Percentiles rank a stretch among this genome's conserved stretches.
These are phyloP conservation scores for Agrochola lota DNA, from an alignment of 2,888 invertebrate species.

Conservation along the genomic window DNA sequence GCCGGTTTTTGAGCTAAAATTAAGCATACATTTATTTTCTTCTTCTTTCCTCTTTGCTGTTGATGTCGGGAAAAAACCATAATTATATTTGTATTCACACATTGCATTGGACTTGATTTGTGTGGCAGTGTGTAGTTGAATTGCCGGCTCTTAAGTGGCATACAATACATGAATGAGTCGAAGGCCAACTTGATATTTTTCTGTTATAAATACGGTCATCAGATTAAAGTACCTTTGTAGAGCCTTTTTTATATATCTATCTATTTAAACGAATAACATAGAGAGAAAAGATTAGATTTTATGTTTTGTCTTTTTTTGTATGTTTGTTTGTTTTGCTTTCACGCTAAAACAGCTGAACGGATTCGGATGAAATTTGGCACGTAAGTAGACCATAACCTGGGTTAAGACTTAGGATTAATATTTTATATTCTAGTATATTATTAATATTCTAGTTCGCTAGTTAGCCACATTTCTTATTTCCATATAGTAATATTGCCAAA, in stretches of 20 bases:
- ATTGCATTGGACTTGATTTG: slow-evolving; percentile 5
- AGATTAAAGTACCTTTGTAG: not conserved
- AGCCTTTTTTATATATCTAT: not conserved
- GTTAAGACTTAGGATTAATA: too few relatives aligned
- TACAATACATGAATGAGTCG: slow-evolving; percentile 38
- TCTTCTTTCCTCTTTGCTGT: not conserved
- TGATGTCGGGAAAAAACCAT: not conserved
- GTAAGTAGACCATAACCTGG: too few relatives aligned
- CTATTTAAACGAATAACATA: too few relatives aligned
- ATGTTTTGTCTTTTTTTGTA: too few relatives aligned
- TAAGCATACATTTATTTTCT: not conserved
- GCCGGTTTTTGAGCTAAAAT: not conserved
- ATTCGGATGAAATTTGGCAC: too few relatives aligned
- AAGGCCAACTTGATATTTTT: slow-evolving; percentile 34
- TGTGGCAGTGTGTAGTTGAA: not conserved
- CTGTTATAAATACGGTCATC: slow-evolving; percentile 12
- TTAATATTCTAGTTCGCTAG: too few relatives aligned
- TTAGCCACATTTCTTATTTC: too few relatives aligned
- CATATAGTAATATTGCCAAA: too few relatives aligned
- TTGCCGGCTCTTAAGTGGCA: slow-evolving; percentile 23
- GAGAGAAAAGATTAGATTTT: too few relatives aligned
- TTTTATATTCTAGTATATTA: too few relatives aligned
- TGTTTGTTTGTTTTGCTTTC: too few relatives aligned
- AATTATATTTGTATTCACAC: not conserved
- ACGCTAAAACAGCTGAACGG: too few relatives aligned